Percentiles rank a stretch among this genome's conserved stretches.
Evolutionary conservation across 2,113 vertebrate genomes (phyloP).

Genomic region (Raja brachyura): DNA sequence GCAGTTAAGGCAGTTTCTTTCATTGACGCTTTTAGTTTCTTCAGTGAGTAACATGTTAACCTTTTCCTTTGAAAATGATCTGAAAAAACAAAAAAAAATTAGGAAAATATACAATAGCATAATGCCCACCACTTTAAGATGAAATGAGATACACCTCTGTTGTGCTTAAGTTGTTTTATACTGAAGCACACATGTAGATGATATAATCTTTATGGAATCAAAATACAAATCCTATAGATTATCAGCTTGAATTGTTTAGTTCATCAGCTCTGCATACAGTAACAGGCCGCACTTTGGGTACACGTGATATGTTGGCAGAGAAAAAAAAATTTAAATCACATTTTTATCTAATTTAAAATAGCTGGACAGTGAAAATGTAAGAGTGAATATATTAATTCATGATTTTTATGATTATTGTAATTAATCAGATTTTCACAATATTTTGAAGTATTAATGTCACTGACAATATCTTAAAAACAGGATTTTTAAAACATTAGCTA

Average conservation of each 20-base stretch:
- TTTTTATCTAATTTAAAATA: background rate
- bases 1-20: background rate
- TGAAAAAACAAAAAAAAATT: background rate
- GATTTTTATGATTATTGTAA: background rate
- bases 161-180: background rate
- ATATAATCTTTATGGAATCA: background rate
- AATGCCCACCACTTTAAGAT: background rate
- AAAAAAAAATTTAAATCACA: background rate
- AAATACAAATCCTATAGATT: too few relatives aligned
- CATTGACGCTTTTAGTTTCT: background rate
- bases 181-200: background rate
- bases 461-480: background rate
- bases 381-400: background rate
- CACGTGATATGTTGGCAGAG: background rate
- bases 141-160: background rate
- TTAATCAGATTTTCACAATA: background rate
- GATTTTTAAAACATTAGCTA: background rate
- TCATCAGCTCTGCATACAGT: background rate
- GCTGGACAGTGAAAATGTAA: background rate
- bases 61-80: conserved; percentile 18
- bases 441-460: background rate
- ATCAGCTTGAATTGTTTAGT: background rate
- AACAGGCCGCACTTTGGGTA: background rate
- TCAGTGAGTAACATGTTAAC: background rate
- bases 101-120: background rate